These are phyloP conservation scores for Folsomia candida DNA, from an alignment of 2,888 invertebrate genomes.

Conservation along the genomic window DNA sequence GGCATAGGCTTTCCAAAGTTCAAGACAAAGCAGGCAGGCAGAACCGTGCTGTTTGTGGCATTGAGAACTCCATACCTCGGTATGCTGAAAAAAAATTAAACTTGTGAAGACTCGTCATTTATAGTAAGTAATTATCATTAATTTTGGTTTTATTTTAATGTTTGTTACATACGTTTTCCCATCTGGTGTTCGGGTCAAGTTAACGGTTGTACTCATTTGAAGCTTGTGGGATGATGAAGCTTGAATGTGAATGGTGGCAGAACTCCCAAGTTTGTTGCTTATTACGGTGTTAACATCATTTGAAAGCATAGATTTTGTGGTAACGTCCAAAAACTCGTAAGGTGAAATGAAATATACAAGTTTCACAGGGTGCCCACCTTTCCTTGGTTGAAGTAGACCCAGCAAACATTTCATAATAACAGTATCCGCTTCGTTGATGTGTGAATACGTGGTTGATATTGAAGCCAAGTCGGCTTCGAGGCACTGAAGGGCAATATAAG, in stretches of 20 bases:
- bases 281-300: conserved; percentile 65
- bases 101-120: too few relatives aligned
- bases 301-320: conserved; percentile 68
- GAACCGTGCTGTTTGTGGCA: conserved; percentile 78
- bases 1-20: conserved; percentile 81
- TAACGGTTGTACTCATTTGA: conserved; percentile 64
- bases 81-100: conserved; percentile 56
- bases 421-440: conserved; percentile 40
- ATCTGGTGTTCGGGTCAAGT: conserved; percentile 66
- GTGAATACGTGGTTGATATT: conserved; percentile 46
- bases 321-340: conserved; percentile 80
- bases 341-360: conserved; percentile 91
- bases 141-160: neutral
- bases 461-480: conserved; percentile 80
- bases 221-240: conserved; percentile 81
- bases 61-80: conserved; percentile 79
- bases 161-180: conserved; percentile 67
- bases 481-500: conserved; percentile 86
- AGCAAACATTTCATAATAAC: conserved; percentile 70
- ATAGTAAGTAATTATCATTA: neutral
- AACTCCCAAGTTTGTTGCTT: conserved; percentile 73
- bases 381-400: conserved; percentile 76
- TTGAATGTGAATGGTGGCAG: conserved; percentile 86
- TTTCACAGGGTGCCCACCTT: conserved; percentile 89
- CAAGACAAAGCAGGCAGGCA: conserved; percentile 87